Evolutionary conservation across 2,113 vertebrate species (phyloP).

Genomic region (Poicephalus meyeri): DNA sequence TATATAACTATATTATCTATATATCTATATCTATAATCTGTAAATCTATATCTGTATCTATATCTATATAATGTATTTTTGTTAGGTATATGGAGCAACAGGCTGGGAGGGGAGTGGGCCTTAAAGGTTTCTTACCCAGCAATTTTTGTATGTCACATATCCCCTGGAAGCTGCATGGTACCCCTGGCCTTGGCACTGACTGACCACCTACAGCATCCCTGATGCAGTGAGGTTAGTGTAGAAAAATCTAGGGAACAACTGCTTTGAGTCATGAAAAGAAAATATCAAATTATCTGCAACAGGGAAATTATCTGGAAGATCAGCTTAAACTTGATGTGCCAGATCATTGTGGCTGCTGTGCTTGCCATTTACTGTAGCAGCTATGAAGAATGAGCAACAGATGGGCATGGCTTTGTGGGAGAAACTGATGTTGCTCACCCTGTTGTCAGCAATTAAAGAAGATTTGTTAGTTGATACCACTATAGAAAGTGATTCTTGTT

Average conservation of each 20-base stretch:
- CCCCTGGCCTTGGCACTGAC: not conserved
- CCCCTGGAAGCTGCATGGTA: not conserved
- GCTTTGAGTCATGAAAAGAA: not conserved
- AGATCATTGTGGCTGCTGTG: not conserved
- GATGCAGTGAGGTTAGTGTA: not conserved
- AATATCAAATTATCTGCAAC: not conserved
- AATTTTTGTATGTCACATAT: not conserved
- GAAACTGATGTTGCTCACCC: not conserved
- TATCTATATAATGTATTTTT: not conserved
- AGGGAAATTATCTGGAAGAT: not conserved
- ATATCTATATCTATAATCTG: too few relatives aligned
- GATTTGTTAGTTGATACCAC: not conserved
- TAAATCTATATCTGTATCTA: too few relatives aligned
- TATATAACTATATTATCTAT: too few relatives aligned
- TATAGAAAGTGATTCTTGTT: not conserved
- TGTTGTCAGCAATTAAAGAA: constrained; percentile 8
- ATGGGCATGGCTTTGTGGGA: not conserved
- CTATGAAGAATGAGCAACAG: constrained; percentile 7
- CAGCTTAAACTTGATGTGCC: not conserved
- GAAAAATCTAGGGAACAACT: not conserved
- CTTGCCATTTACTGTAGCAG: not conserved
- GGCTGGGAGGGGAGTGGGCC: not conserved
- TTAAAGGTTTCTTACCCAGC: not conserved
- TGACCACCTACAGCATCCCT: not conserved
- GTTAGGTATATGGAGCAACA: not conserved